Percentiles rank a stretch among this genome's conserved stretches.
Evolutionary conservation across 2,797 vertebrate species (phyloP).

Genomic region (Cheirogaleus major): DNA sequence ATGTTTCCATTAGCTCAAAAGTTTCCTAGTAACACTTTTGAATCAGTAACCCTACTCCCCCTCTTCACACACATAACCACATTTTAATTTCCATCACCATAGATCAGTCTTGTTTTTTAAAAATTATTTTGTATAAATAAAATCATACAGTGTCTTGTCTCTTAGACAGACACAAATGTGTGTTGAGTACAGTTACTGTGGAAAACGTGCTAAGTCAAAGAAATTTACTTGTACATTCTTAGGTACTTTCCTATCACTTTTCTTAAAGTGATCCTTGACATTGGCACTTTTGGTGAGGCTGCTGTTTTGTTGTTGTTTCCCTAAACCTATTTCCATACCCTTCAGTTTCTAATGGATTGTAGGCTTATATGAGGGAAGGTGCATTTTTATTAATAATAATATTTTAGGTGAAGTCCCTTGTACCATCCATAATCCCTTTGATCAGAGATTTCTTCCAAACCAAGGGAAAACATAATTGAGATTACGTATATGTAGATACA

Average conservation of each 20-base stretch:
- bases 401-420: background rate
- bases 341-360: background rate
- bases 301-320: background rate
- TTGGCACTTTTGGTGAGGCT: background rate
- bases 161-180: background rate
- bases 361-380: background rate
- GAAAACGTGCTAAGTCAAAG: background rate
- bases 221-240: background rate
- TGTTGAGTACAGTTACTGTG: background rate
- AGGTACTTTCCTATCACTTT: background rate
- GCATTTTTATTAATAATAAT: constrained; percentile 39
- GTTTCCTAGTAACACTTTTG: background rate
- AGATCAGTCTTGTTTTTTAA: background rate
- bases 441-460: constrained; percentile 25
- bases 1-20: background rate
- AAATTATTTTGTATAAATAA: background rate
- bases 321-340: background rate
- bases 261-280: background rate
- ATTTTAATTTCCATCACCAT: constrained; percentile 10
- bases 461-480: background rate
- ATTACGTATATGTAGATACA: background rate
- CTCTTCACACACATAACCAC: background rate
- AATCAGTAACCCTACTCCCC: background rate
- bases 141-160: background rate
- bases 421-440: background rate